Evolutionary conservation across 2,888 invertebrate genomes (phyloP), one percentile per base, ranked within the genome.

Genomic region (Eurois occulta): DNA sequence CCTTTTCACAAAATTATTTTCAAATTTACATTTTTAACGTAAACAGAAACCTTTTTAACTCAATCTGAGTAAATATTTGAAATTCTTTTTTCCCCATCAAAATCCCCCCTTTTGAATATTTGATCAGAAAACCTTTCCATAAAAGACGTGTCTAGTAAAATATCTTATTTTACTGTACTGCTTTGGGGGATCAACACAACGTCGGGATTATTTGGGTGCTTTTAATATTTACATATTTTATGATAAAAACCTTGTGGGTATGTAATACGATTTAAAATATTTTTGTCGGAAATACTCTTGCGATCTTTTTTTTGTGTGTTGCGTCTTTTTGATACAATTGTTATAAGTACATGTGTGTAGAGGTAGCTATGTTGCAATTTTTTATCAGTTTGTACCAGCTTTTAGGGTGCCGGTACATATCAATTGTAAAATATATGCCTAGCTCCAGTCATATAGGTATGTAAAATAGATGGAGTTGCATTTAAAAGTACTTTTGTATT

Each of bases 151-250:
- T 78, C 83, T 88, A 89, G 87, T 89, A 89, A 90, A 91, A 89
- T 89, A 87, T 88, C 87, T 89, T 90, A 88, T 88, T 88, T 90
- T 89, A 86, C 87, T 85, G 84, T 84, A 79, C 78, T 75, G 65
- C 78, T 82, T 83, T 86, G 82, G 85, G 85, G 88, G 86, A 83
- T 88, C 84, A 84, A 75, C 78, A 62, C 75, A 73, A 66, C 72
- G 75, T 77, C 74, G 67, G 88, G 91, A 91, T 92, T 92, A 92
- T 91, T 86, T 87, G 88, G 86, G 78, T 76, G 90, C 90, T 91
- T 91, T 91, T 91, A 91, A 91, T 90, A 91, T 91, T 90, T 92
- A 88, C 89, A 91, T 91, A 88, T 91, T 91, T 91, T 90, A 91
- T 91, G 88, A 85, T 88, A 86, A 86, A 86, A 89, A 85, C 87